phyloP scores from a whole-genome alignment of 2,888 invertebrate species.

The Cremastinae sp. region DNA sequence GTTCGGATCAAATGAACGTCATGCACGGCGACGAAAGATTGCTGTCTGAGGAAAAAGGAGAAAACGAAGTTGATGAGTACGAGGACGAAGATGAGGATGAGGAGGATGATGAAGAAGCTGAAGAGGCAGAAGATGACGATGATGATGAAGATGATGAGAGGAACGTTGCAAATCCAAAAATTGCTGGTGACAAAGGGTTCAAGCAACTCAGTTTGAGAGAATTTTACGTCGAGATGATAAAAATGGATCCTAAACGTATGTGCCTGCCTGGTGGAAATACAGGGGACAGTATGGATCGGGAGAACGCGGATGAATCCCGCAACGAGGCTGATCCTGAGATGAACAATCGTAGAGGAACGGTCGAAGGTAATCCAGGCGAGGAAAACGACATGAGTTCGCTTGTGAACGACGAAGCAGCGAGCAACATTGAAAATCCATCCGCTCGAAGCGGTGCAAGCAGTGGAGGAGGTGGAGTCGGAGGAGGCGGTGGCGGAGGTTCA shows the following conservation, averaged over 20 bases:
- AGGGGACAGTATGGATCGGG: conserved; percentile 43
- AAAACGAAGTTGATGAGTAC: conserved; percentile 76
- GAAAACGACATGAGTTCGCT: conserved; percentile 64
- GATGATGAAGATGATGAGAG: conserved; percentile 70
- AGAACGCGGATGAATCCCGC: conserved; percentile 32
- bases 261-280: conserved; percentile 43
- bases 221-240: conserved; percentile 78
- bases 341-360: conserved; percentile 44
- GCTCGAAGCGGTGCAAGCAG: conserved; percentile 56
- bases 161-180: conserved; percentile 29
- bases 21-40: conserved; percentile 68
- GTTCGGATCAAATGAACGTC: conserved; percentile 75
- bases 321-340: conserved; percentile 30
- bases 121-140: conserved; percentile 76
- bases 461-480: conserved; percentile 60
- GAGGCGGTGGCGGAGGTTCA: conserved; percentile 73
- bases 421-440: conserved; percentile 49
- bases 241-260: conserved; percentile 62
- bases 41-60: conserved; percentile 71
- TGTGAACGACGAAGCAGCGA: conserved; percentile 43
- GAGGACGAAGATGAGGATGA: conserved; percentile 76
- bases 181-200: conserved; percentile 56
- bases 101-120: conserved; percentile 78
- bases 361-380: conserved; percentile 63
- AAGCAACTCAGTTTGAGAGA: conserved; percentile 74